A percentile compares a stretch with the other conserved stretches of the same genome.
Conservation (phyloP, 2,888 invertebrate species). For the Rhyacophila evoluta region DNA sequence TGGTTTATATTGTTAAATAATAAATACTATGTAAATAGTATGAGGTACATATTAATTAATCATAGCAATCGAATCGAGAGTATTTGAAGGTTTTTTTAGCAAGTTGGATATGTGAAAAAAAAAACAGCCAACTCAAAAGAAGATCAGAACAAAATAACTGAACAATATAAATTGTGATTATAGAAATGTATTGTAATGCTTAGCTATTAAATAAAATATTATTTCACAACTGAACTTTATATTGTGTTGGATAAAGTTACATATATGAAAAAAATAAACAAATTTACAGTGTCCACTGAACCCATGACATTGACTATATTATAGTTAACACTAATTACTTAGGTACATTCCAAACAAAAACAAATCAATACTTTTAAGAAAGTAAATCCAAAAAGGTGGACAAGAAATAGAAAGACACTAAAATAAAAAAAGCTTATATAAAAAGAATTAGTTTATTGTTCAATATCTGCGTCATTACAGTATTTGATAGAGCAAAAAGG, state of each 20-base stretch:
- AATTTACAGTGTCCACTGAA: constrained; percentile 51
- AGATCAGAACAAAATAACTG: constrained; percentile 12
- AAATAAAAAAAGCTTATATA: constrained; percentile 33
- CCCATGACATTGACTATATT: constrained; percentile 50
- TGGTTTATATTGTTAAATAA: constrained; percentile 13
- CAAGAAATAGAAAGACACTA: constrained; percentile 27
- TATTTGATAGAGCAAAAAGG: not conserved
- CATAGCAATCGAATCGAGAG: not conserved
- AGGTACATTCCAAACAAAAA: constrained; percentile 53
- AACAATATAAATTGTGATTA: constrained; percentile 21
- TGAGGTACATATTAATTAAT: not conserved
- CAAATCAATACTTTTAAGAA: constrained; percentile 20
- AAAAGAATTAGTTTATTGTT: constrained; percentile 15
- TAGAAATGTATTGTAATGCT: constrained; percentile 31
- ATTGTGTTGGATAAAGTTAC: constrained; percentile 46
- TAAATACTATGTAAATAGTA: not conserved
- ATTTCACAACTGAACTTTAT: constrained; percentile 44
- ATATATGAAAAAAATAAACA: constrained; percentile 49
- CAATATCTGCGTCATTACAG: constrained; percentile 1
- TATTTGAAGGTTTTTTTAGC: not conserved
- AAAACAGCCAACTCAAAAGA: not conserved
- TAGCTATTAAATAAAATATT: constrained; percentile 44
- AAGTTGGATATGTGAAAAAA: not conserved
- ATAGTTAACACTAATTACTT: constrained; percentile 45
- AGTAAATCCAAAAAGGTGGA: not conserved